Conservation (phyloP, 2,797 vertebrate species). For the Aulostomus chinensis region DNA sequence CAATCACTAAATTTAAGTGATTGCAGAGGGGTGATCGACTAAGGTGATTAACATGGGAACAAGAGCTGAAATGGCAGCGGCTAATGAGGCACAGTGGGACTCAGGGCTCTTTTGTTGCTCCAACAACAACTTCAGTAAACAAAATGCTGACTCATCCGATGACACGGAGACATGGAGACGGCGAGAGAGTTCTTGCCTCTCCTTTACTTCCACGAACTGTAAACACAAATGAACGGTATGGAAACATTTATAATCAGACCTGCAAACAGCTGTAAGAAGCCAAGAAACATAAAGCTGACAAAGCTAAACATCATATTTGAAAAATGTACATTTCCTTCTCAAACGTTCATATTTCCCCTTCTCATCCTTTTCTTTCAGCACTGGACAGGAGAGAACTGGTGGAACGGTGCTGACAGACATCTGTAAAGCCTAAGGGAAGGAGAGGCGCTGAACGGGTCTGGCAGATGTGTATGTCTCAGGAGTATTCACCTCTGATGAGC, state of each 20-base stretch:
- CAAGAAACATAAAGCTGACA: too few relatives aligned
- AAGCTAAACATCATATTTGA: too few relatives aligned
- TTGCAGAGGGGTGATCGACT: constrained; percentile 69
- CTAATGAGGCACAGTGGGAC: constrained; percentile 85
- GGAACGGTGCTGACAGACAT: constrained; percentile 42
- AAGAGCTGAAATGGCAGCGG: constrained; percentile 74
- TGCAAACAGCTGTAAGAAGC: neutral
- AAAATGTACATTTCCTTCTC: constrained; percentile 21
- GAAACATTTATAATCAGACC: constrained; percentile 2
- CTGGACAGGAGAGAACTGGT: constrained; percentile 2
- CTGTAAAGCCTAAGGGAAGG: constrained; percentile 34
- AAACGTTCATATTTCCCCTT: constrained; percentile 17
- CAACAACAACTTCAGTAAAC: constrained; percentile 71
- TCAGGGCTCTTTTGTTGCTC: constrained; percentile 71
- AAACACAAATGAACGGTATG: neutral
- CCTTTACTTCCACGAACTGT: too few relatives aligned
- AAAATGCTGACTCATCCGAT: constrained; percentile 71
- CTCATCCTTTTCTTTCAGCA: constrained; percentile 29
- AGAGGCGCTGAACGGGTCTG: constrained; percentile 39
- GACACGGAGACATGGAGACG: constrained; percentile 33
- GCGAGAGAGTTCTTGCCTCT: too few relatives aligned
- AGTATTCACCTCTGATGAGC: constrained; percentile 26
- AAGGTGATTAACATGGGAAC: constrained; percentile 81
- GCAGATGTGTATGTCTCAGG: constrained; percentile 54
- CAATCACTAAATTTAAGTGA: constrained; percentile 65